Percentiles rank a stretch among this genome's conserved stretches.
phyloP scores from a whole-genome alignment of 2,888 invertebrate species.

The Tipula lateralis region DNA sequence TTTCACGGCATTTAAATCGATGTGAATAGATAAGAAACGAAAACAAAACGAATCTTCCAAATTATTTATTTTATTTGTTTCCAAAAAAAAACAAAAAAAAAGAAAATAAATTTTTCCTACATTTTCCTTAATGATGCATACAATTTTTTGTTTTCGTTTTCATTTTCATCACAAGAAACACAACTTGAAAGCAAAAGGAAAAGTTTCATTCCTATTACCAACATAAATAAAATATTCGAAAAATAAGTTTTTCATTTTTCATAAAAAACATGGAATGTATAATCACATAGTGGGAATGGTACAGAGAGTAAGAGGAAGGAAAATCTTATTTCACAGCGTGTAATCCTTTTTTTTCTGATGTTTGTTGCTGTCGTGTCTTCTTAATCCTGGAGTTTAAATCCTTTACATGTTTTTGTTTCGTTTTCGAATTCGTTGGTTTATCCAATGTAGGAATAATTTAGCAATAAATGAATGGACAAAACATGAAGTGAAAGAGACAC shows the following conservation, averaged over 20 bases:
- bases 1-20: no score
- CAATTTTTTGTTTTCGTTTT: no score
- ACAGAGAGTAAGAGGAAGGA: background rate
- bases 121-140: background rate
- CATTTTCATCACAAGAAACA: background rate
- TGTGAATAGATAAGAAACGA: background rate
- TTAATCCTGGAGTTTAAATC: background rate
- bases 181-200: background rate
- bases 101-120: background rate
- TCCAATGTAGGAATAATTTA: background rate
- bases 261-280: background rate
- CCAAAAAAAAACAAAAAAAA: background rate
- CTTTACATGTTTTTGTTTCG: background rate
- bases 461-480: background rate
- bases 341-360: background rate
- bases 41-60: background rate
- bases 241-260: slow-evolving; percentile 19
- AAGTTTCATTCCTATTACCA: background rate
- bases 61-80: background rate
- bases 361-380: background rate
- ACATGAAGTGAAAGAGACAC: background rate
- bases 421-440: background rate
- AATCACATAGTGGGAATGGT: background rate
- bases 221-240: slow-evolving; percentile 11
- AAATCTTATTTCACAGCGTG: slow-evolving; percentile 9